Evolutionary conservation across 2,797 vertebrate species (phyloP), one percentile per base, ranked within the genome.

Genomic region (Somateria mollissima): DNA sequence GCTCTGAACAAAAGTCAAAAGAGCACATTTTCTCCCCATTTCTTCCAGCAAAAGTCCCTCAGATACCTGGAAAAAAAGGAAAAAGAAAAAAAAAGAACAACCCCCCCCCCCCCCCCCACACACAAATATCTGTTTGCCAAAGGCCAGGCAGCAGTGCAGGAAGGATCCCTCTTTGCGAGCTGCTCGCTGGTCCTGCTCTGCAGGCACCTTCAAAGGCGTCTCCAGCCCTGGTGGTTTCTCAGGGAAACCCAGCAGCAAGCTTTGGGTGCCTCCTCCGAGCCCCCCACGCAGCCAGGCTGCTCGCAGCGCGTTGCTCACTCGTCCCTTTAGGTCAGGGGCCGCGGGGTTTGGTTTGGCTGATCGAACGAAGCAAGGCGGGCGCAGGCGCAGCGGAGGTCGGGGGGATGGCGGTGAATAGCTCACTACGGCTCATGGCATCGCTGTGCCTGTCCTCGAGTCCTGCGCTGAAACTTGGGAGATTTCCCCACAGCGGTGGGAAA

Each of bases 391-490:
- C 20, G 39, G 75, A 3, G 76, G 66, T 32, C 70, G 0, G 1
- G 65, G 79, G 79, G 69, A 21, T 11, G 22, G 65, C 4, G 20
- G 62, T 24, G 58, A 77, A n/a, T 43, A 22, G 54, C 60, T 94
- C 53, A 21, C 73, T 67, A 3, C 64, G 3, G 43, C 75, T 89
- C 91, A 47, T 0, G 12, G 47, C 70, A 2, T 84, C 83, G 80
- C 71, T 70, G 78, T 89, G 83, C 9, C 14, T 72, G 91, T 56
- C 87, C 87, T 90, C 86, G 95, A 95, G 73, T 79, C 83, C 77
- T 56, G 87, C 62, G 80, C 82, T 32, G 64, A 62, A 87, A 86
- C 74, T 67, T 30, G 66, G 82, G 21, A 47, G 11, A 22, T 47
- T 22, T 47, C 47, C 47, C 47, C 47, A 47, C 47, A 24, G 47